Base-by-base conservation (phyloP, 2,113 vertebrate species). In the Tragelaphus imberbis region DNA sequence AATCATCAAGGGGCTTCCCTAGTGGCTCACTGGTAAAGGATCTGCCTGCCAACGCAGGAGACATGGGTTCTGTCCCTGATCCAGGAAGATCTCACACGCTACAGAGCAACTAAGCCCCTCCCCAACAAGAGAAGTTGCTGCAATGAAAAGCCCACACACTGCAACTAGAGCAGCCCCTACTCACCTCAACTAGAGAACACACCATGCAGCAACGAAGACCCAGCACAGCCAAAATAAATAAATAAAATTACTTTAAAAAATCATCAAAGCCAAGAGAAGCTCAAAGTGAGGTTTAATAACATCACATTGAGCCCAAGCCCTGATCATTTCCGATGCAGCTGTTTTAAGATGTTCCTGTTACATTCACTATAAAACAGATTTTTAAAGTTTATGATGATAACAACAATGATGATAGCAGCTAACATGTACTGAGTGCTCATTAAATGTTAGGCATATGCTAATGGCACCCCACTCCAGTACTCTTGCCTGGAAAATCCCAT, bases 241-340 rank as follows among this genome's bases (percentile, higher is more conserved):
- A 40, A 40, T 40, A 40, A 40, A 36, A 23, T 71, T 71, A 71
- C 23, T 40, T 40, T 12, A 0, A 27, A 75, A 77, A 77, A 98
- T 97, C 98, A 99, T 99, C 99, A 99, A 99, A 99, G 98, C 98
- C 97, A 96, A 95, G 98, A 98, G 97, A 97, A 96, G 98, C 98
- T 98, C 98, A 98, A 98, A 98, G 98, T 98, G 97, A 97, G 97
- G 97, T 98, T 99, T 99, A 98, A 99, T 98, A 98, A 98, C 98
- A 99, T 98, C 98, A 90, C 97, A 96, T 98, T 98, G 98, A 97
- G 30, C 98, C 97, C 98, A 97, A 98, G 98, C 44, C 96, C 97
- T 98, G 98, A 97, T 98, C 97, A 97, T 98, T 98, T 98, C 97
- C 96, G 86, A 98, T 80, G 97, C 98, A 99, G 98, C 98, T 99